Evolutionary conservation across 1,140 invertebrate species (phyloP).

Genomic region (Subanguina moxae): DNA sequence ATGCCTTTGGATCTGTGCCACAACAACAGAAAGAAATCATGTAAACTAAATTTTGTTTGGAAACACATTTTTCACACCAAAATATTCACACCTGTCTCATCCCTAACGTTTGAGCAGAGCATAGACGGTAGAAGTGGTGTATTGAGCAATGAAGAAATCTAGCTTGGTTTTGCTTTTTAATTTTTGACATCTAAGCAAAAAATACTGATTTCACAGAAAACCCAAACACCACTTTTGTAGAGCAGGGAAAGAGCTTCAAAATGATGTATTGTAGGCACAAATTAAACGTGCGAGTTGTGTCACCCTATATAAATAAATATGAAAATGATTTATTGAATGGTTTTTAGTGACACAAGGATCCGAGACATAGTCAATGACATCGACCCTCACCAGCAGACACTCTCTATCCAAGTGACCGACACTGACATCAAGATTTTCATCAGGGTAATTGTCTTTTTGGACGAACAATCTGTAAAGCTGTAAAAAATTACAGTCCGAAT

Average conservation of each 20-base stretch:
- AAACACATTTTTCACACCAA: too few species aligned
- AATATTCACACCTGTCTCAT: too few species aligned
- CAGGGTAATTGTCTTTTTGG: conserved; percentile 33
- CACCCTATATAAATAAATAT: too few species aligned
- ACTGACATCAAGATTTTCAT: conserved; percentile 57
- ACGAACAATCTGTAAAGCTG: not conserved
- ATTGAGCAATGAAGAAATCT: too few species aligned
- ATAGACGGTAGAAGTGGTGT: too few species aligned
- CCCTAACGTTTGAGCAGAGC: too few species aligned
- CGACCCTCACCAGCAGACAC: conserved; percentile 37
- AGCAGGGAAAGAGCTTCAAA: too few species aligned
- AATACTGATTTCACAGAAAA: too few species aligned
- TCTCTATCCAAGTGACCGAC: conserved; percentile 49
- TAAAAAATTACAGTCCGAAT: conserved; percentile 35
- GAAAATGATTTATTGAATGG: not conserved
- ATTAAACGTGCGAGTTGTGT: too few species aligned
- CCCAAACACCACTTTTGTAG: too few species aligned
- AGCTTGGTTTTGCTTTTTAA: too few species aligned
- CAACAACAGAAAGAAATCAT: conserved; percentile 17
- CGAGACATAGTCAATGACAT: conserved; percentile 49
- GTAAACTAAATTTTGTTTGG: conserved; percentile 33
- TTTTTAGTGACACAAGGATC: conserved; percentile 43
- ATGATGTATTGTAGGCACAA: conserved; percentile 9
- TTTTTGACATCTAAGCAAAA: too few species aligned
- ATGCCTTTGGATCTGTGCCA: conserved; percentile 48